Evolutionary conservation across 2,888 invertebrate species (phyloP).

Genomic region (Limnephilus auricula): DNA sequence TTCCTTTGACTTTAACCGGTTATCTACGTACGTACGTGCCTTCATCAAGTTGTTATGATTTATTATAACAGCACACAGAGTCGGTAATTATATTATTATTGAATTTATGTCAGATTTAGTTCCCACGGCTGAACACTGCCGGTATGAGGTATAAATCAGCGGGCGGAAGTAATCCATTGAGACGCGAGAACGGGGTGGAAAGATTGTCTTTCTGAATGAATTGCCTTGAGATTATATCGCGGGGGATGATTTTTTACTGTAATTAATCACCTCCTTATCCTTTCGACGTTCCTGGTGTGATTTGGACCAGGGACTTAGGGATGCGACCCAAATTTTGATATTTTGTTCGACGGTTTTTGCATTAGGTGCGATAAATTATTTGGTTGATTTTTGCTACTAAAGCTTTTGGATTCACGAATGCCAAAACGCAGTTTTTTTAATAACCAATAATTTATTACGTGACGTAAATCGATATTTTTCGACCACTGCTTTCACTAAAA

Average conservation of each 20-base stretch:
- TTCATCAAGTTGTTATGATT: background rate
- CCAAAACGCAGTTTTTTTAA: no score
- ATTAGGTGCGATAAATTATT: no score
- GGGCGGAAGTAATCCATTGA: background rate
- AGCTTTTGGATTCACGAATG: no score
- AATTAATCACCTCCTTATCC: constrained; percentile 45
- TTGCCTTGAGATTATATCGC: background rate
- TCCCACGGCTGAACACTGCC: background rate
- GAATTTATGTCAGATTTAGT: background rate
- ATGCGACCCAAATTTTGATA: background rate
- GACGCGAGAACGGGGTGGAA: background rate
- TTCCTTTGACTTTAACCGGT: background rate
- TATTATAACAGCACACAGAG: no score
- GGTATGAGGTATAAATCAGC: background rate
- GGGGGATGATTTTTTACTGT: constrained; percentile 39
- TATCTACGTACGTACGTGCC: no score
- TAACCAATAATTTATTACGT: no score
- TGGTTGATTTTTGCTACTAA: no score
- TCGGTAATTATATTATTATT: background rate
- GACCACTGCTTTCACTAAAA: no score
- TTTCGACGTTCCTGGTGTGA: constrained; percentile 32
- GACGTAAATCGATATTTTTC: no score
- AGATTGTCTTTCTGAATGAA: constrained; percentile 33
- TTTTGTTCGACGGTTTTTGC: background rate
- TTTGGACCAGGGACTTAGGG: background rate